Base-by-base conservation (phyloP, 2,797 vertebrate genomes). In the Phrynocephalus vlangalii region DNA sequence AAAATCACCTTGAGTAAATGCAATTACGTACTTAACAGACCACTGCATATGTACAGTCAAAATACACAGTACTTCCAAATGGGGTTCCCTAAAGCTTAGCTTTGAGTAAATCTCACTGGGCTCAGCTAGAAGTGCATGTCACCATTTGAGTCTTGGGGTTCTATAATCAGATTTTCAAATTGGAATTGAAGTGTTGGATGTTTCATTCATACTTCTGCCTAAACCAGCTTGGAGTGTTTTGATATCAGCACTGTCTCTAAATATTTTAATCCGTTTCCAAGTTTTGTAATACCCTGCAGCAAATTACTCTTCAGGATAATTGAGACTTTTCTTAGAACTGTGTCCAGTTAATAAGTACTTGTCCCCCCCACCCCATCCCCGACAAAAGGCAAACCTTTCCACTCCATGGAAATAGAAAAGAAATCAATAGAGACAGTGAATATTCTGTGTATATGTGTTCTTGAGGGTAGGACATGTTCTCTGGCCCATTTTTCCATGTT, bases 341-440 rank as follows among this genome's bases (percentile, higher is more conserved):
- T 84, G 85, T 67, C 44, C 76, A 67, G 77, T 67, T 82, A 70
- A 50, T 50, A 70, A 71, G 44, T 68, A 72, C 20, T 90, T 24
- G 10, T 76, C 67, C 10, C 22, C 86, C 52, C 10, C 13, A 56
- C 52, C 52, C 13, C 52, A 44, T 4, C 38, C 86, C 52, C 52
- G 38, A 44, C 52, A 56, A 56, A 56, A 15, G 52, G 52, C 52
- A 56, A 56, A 56, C 13, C 52, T 56, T 56, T 56, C 52, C 52
- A 56, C 9, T 56, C 52, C 52, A 56, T 56, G 52, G 52, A 56
- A 56, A 56, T 13, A 56, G 52, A 11, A 11, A 11, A 7, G 8
- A 8, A 44, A 44, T 44, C 52, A 10, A 56, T 56, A 56, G 52
- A 56, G 52, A 56, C 52, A 56, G 52, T 13, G 13, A 13, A 56